Conservation (phyloP, 2,113 vertebrate genomes). For the Menura novaehollandiae region DNA sequence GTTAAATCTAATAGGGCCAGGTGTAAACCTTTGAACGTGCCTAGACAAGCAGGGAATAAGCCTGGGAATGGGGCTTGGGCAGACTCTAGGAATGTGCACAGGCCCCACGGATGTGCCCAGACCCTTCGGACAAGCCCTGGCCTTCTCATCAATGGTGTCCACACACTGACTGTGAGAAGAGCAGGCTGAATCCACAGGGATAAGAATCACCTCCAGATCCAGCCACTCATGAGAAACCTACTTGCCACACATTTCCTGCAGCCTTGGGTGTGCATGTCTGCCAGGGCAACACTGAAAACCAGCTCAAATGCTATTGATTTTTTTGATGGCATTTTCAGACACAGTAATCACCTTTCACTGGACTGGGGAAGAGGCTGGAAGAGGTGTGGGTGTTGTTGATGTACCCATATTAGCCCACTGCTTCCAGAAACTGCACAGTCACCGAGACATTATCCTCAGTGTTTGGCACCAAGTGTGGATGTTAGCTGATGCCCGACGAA, state of each 20-base stretch:
- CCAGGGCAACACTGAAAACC: background rate
- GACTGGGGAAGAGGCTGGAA: background rate
- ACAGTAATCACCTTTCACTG: background rate
- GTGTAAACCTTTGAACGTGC: background rate
- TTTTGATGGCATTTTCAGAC: background rate
- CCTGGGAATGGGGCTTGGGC: background rate
- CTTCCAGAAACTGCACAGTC: slow-evolving; percentile 25
- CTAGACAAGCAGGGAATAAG: background rate
- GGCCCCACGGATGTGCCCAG: background rate
- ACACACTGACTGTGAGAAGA: background rate
- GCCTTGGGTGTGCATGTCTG: background rate
- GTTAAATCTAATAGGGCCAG: background rate
- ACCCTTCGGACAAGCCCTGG: background rate
- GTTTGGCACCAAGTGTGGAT: background rate
- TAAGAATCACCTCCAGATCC: background rate
- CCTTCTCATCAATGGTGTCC: background rate
- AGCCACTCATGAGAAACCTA: background rate
- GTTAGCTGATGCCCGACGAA: background rate
- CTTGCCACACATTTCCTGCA: background rate
- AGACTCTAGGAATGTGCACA: background rate
- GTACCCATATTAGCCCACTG: background rate
- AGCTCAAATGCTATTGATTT: background rate
- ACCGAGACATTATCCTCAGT: background rate
- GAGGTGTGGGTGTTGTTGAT: background rate
- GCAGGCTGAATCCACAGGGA: background rate